phyloP scores from a whole-genome alignment of 2,797 vertebrate species.

The Eidolon dupreanum region DNA sequence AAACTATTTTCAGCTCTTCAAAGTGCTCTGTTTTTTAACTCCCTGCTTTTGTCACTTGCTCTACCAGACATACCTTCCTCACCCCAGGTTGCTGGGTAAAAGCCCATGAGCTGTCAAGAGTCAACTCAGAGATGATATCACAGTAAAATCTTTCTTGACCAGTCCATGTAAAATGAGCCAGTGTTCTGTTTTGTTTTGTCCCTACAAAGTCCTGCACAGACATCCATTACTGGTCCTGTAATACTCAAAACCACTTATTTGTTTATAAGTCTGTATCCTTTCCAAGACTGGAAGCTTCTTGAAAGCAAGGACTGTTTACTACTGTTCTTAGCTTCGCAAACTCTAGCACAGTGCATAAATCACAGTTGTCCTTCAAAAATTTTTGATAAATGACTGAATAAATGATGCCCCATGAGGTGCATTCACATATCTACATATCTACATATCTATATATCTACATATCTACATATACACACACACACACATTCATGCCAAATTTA shows the following conservation, averaged over 20 bases:
- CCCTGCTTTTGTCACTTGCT: neutral
- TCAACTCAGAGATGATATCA: conserved; percentile 21
- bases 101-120: conserved; percentile 17
- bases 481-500: neutral
- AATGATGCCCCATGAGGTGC: neutral
- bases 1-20: neutral
- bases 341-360: neutral
- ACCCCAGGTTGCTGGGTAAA: neutral
- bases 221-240: neutral
- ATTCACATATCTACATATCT: neutral
- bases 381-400: neutral
- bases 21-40: neutral
- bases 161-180: neutral
- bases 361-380: conserved; percentile 27
- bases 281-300: conserved; percentile 41
- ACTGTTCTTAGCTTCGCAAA: neutral
- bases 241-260: neutral
- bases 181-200: neutral
- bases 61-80: neutral
- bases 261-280: neutral
- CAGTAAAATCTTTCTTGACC: conserved; percentile 39
- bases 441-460: neutral
- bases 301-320: conserved; percentile 31
- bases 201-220: neutral
- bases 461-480: neutral